phyloP scores from a whole-genome alignment of 2,797 vertebrate species.

The Brachyrhaphis roseni region DNA sequence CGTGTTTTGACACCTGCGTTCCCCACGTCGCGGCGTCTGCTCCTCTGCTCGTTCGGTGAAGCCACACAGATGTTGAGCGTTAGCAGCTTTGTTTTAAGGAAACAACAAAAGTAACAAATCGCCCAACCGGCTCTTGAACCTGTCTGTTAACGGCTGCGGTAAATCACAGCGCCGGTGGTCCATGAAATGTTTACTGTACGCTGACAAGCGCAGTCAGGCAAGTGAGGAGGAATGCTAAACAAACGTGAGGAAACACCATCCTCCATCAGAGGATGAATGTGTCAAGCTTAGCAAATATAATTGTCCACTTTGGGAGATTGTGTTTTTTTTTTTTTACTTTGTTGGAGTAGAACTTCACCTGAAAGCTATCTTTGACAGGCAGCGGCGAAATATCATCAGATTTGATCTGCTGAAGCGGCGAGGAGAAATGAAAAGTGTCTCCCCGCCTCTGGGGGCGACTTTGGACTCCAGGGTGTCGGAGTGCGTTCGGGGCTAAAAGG shows the following conservation, averaged over 20 bases:
- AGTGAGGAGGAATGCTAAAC: slow-evolving; percentile 8
- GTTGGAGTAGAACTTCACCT: not conserved
- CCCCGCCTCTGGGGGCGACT: slow-evolving; percentile 26
- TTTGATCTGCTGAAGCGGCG: slow-evolving; percentile 4
- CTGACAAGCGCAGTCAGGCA: slow-evolving; percentile 15
- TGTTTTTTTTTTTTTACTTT: not conserved
- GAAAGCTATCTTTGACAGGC: slow-evolving; percentile 3
- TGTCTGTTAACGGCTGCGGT: not conserved
- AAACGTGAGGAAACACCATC: not conserved
- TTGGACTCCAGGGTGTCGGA: not conserved
- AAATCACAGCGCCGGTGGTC: slow-evolving; percentile 21
- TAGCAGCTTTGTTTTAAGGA: slow-evolving; percentile 4
- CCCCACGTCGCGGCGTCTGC: not conserved
- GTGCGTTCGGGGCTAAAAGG: slow-evolving; percentile 42
- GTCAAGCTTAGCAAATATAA: slow-evolving; percentile 15
- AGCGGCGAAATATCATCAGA: slow-evolving; percentile 50
- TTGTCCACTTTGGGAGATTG: not conserved
- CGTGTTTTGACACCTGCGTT: slow-evolving; percentile 4
- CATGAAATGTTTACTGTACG: slow-evolving; percentile 14
- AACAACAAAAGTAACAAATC: slow-evolving; percentile 3
- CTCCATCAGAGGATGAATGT: not conserved
- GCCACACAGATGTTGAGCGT: not conserved
- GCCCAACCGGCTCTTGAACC: not conserved
- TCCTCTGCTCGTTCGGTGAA: not conserved
- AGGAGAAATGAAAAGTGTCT: slow-evolving; percentile 7